These are phyloP conservation scores for Drosophila testacea DNA, from an alignment of 2,888 invertebrate species.

Conservation along the genomic window DNA sequence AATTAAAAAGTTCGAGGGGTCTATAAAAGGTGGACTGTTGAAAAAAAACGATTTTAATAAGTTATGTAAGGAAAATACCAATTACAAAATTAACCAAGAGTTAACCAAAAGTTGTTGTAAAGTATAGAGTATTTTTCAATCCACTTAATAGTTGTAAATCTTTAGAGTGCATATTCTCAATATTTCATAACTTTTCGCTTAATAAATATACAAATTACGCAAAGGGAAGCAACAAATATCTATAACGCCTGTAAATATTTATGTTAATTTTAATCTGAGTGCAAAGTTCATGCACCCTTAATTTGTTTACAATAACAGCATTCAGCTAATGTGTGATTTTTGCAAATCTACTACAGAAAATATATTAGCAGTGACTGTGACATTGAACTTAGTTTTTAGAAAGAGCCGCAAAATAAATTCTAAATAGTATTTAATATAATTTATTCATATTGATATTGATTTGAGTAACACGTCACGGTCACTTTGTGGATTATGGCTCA, in stretches of 20 bases:
- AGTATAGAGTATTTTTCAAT: no score
- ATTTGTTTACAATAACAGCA: constrained; percentile 2
- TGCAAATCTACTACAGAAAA: background rate
- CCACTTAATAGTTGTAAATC: no score
- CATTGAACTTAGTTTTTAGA: constrained; percentile 1
- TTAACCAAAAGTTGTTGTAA: no score
- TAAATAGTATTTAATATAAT: background rate
- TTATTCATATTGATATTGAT: background rate
- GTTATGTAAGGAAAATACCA: no score
- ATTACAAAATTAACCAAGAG: no score
- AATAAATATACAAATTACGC: background rate
- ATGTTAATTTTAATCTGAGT: background rate
- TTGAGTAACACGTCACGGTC: constrained; percentile 4
- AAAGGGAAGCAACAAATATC: background rate
- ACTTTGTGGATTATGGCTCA: constrained; percentile 19
- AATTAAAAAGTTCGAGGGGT: no score
- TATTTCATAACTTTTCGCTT: background rate
- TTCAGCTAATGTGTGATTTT: constrained; percentile 9
- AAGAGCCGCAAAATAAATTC: background rate
- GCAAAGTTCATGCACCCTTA: constrained; percentile 1
- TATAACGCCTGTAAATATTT: background rate
- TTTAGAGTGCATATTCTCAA: background rate
- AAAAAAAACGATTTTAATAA: no score
- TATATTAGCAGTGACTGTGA: background rate
- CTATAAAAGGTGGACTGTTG: no score